Conservation (phyloP, 2,888 invertebrate genomes). For the Lycophotia porphyrea region DNA sequence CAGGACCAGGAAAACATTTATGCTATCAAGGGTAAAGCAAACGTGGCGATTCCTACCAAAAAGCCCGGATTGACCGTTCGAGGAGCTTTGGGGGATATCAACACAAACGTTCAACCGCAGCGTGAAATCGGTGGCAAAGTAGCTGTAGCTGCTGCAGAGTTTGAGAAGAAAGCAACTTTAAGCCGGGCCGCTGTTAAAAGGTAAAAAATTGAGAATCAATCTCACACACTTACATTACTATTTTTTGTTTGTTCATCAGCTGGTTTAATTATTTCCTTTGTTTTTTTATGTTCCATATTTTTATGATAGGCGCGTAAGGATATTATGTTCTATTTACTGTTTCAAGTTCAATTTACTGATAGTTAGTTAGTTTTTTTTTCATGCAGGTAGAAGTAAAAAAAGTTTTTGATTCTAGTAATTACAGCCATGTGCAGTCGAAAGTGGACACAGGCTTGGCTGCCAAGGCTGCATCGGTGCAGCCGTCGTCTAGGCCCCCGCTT, state of each 20-base stretch:
- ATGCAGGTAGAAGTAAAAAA: slow-evolving; percentile 54
- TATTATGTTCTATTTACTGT: too few species aligned
- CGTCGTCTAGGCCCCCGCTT: slow-evolving; percentile 79
- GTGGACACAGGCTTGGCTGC: slow-evolving; percentile 83
- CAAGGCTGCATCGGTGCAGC: slow-evolving; percentile 73
- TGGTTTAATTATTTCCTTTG: slow-evolving; percentile 14
- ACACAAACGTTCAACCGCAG: slow-evolving; percentile 82
- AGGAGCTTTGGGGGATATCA: slow-evolving; percentile 85
- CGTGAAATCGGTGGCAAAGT: slow-evolving; percentile 81
- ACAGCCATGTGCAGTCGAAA: slow-evolving; percentile 87
- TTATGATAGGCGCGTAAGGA: not conserved
- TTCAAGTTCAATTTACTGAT: not conserved
- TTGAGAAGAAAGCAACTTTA: slow-evolving; percentile 81
- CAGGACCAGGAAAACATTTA: slow-evolving; percentile 85
- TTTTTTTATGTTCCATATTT: not conserved
- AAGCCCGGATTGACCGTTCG: slow-evolving; percentile 79
- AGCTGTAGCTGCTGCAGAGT: slow-evolving; percentile 79
- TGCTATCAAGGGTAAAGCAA: slow-evolving; percentile 77
- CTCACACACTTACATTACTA: not conserved
- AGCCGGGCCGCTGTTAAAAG: slow-evolving; percentile 74
- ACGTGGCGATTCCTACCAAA: slow-evolving; percentile 74
- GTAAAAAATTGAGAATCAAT: slow-evolving; percentile 63
- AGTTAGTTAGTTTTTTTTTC: not conserved
- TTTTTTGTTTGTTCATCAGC: slow-evolving; percentile 23
- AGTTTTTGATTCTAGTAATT: slow-evolving; percentile 75